These are phyloP conservation scores for Columba guinea DNA, from an alignment of 2,797 vertebrate genomes.

Conservation along the genomic window DNA sequence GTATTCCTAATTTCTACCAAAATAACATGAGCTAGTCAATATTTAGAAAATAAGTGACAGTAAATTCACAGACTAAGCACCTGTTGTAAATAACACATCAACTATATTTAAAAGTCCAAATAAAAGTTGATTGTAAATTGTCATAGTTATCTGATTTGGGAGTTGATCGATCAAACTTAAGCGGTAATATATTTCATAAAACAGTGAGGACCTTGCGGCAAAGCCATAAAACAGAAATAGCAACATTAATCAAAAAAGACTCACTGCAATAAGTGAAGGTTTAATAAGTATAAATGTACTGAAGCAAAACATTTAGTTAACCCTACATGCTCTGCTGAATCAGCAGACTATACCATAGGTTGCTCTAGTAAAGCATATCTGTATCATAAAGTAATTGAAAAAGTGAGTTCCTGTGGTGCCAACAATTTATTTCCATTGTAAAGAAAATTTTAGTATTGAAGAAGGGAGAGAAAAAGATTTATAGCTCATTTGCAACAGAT, in stretches of 20 bases:
- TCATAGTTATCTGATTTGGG: constrained; percentile 59
- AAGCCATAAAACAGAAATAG: constrained; percentile 75
- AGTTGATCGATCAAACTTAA: constrained; percentile 80
- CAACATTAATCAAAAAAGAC: constrained; percentile 83
- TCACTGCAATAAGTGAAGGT: constrained; percentile 74
- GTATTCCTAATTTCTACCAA: background rate
- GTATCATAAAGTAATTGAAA: background rate
- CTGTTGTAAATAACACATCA: background rate
- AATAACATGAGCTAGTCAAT: background rate
- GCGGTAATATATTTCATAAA: constrained; percentile 74
- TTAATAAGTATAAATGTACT: constrained; percentile 79
- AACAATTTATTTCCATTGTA: background rate
- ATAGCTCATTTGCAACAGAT: background rate
- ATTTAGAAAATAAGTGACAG: background rate
- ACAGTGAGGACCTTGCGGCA: constrained; percentile 69
- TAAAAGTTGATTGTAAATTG: constrained; percentile 65
- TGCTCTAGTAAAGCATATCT: background rate
- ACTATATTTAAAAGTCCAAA: constrained; percentile 26
- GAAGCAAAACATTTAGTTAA: constrained; percentile 75
- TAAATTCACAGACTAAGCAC: background rate
- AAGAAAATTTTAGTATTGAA: background rate
- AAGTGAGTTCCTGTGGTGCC: background rate
- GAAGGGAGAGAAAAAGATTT: background rate
- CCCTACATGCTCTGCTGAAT: constrained; percentile 53
- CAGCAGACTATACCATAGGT: background rate